These are phyloP conservation scores for Spea multiplicata DNA, from an alignment of 2,113 vertebrate species.

Conservation along the genomic window DNA sequence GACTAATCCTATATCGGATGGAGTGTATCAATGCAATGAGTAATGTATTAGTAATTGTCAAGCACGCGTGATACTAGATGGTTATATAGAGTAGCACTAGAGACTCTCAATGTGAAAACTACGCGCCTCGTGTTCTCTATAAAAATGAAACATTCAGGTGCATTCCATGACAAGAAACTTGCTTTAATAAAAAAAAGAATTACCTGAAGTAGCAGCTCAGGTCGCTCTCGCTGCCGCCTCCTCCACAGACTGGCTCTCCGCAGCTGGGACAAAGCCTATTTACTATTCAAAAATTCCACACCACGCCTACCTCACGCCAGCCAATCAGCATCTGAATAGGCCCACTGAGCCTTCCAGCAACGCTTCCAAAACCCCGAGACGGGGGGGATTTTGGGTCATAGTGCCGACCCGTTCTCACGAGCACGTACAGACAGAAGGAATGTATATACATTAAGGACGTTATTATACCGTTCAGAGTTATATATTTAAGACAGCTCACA, in stretches of 20 bases:
- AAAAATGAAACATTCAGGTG: no score
- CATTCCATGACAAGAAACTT: no score
- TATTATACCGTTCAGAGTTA: no score
- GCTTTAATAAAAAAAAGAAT: not conserved
- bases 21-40: no score
- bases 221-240: not conserved
- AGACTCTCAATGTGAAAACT: no score
- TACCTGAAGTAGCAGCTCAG: not conserved
- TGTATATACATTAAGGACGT: no score
- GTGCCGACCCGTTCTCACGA: not conserved
- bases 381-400: constrained; percentile 13
- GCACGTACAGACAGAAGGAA: not conserved
- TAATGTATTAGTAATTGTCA: no score
- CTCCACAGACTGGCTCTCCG: constrained; percentile 15
- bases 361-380: not conserved
- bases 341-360: not conserved
- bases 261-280: constrained; percentile 44
- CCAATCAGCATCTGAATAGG: constrained; percentile 10
- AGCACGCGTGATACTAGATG: no score
- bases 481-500: no score
- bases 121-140: no score
- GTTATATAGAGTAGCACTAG: no score
- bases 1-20: no score
- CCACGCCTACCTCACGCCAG: not conserved
- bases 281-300: constrained; percentile 20